phyloP scores from a whole-genome alignment of 2,113 vertebrate species.

The Hyaena hyaena region DNA sequence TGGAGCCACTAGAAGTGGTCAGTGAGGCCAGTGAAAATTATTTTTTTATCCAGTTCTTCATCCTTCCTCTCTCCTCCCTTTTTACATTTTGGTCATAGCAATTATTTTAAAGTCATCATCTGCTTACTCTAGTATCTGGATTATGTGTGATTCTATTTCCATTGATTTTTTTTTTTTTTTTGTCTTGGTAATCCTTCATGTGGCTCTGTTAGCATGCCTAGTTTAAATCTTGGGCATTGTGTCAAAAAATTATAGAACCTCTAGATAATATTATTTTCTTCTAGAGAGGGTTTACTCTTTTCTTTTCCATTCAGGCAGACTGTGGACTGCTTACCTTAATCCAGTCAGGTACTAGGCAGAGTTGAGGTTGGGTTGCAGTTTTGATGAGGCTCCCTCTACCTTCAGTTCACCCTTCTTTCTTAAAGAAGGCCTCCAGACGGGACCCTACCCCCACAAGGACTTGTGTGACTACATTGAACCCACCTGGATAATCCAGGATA shows the following conservation, averaged over 20 bases:
- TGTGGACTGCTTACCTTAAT: not conserved
- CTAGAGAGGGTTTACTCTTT: not conserved
- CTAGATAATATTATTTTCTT: not conserved
- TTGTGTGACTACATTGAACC: not conserved
- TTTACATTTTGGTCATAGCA: not conserved
- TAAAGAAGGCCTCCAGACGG: not conserved
- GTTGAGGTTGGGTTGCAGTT: not conserved
- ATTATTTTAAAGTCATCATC: not conserved
- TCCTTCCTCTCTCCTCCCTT: not conserved
- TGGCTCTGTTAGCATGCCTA: not conserved
- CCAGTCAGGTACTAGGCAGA: not conserved
- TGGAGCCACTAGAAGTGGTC: not conserved
- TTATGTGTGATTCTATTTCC: not conserved
- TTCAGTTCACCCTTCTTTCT: conserved; percentile 19
- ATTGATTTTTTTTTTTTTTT: not conserved
- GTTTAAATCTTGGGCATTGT: not conserved
- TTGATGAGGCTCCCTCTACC: not conserved
- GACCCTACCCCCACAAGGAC: not conserved
- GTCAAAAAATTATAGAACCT: not conserved
- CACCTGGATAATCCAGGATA: not conserved
- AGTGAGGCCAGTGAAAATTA: not conserved
- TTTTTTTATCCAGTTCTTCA: not conserved
- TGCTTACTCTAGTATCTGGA: not conserved
- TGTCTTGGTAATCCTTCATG: not conserved
- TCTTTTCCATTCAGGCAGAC: not conserved